A percentile compares a stretch with the other conserved stretches of the same genome.
Evolutionary conservation across 2,888 invertebrate genomes (phyloP).

Genomic region (Acronicta psi): DNA sequence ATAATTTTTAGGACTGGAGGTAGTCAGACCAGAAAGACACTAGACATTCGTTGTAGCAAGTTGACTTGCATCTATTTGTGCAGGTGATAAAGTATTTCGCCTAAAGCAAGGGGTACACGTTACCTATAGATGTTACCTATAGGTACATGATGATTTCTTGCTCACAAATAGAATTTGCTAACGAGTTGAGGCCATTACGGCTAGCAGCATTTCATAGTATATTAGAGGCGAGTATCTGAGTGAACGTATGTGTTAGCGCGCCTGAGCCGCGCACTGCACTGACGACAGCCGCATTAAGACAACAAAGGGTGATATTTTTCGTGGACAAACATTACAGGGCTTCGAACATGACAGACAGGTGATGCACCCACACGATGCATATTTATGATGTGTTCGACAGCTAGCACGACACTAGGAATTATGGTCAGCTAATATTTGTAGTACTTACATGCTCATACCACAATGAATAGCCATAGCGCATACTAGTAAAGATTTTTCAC

Average conservation of each 20-base stretch:
- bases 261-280: slow-evolving; percentile 55
- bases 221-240: slow-evolving; percentile 40
- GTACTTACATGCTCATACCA: slow-evolving; percentile 67
- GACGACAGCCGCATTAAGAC: slow-evolving; percentile 77
- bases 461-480: slow-evolving; percentile 48
- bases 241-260: slow-evolving; percentile 51
- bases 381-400: slow-evolving; percentile 85
- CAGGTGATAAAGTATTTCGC: slow-evolving; percentile 25
- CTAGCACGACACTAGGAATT: slow-evolving; percentile 78
- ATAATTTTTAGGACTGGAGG: too few relatives aligned
- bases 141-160: slow-evolving; percentile 46
- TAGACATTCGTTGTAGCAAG: background rate
- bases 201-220: slow-evolving; percentile 45
- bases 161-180: slow-evolving; percentile 55
- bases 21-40: background rate
- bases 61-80: slow-evolving; percentile 8
- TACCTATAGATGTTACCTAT: too few relatives aligned
- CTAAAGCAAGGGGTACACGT: slow-evolving; percentile 32
- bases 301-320: slow-evolving; percentile 85
- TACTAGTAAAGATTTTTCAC: slow-evolving; percentile 20
- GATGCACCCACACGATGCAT: slow-evolving; percentile 82
- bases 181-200: slow-evolving; percentile 51
- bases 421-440: slow-evolving; percentile 78
- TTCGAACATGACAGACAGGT: slow-evolving; percentile 79
- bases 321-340: slow-evolving; percentile 81